Evolutionary conservation across 1,140 invertebrate species (phyloP).

Genomic region (Galleria mellonella): DNA sequence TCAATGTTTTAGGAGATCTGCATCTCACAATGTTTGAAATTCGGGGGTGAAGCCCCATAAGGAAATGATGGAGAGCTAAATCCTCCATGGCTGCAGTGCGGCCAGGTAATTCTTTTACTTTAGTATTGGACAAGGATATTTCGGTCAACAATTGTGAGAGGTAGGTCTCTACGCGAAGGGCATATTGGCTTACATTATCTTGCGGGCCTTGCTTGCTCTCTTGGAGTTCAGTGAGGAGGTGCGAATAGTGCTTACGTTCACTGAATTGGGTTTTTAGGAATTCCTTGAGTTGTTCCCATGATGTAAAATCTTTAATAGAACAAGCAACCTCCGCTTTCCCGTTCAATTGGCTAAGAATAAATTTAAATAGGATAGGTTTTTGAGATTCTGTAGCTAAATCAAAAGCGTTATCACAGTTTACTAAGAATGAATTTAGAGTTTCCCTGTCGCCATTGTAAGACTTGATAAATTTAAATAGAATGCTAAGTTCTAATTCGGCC

Average conservation of each 20-base stretch:
- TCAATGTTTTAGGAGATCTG: constrained; percentile 10
- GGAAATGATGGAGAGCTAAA: constrained; percentile 17
- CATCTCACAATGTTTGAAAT: constrained; percentile 20
- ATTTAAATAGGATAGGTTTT: constrained; percentile 7
- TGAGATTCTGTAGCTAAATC: not conserved
- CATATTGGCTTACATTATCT: constrained; percentile 14
- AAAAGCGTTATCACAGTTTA: constrained; percentile 4
- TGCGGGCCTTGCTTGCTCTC: constrained; percentile 9
- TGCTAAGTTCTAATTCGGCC: constrained; percentile 3
- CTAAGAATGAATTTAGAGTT: constrained; percentile 5
- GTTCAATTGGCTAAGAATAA: constrained; percentile 2
- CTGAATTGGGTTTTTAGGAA: constrained; percentile 20
- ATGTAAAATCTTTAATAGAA: constrained; percentile 2
- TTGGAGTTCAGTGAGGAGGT: constrained; percentile 16
- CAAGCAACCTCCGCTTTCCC: constrained; percentile 2
- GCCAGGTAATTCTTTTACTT: constrained; percentile 13
- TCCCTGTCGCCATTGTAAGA: constrained; percentile 4
- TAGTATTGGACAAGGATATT: constrained; percentile 9
- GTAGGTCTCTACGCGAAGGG: constrained; percentile 15
- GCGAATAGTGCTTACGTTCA: constrained; percentile 17
- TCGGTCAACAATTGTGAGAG: constrained; percentile 19
- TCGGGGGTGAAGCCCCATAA: constrained; percentile 16
- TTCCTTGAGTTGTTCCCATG: constrained; percentile 18
- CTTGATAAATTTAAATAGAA: constrained; percentile 2
- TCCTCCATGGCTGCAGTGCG: constrained; percentile 21